These are phyloP conservation scores for Oryzias sinensis DNA, from an alignment of 2,797 vertebrate species.

Conservation along the genomic window DNA sequence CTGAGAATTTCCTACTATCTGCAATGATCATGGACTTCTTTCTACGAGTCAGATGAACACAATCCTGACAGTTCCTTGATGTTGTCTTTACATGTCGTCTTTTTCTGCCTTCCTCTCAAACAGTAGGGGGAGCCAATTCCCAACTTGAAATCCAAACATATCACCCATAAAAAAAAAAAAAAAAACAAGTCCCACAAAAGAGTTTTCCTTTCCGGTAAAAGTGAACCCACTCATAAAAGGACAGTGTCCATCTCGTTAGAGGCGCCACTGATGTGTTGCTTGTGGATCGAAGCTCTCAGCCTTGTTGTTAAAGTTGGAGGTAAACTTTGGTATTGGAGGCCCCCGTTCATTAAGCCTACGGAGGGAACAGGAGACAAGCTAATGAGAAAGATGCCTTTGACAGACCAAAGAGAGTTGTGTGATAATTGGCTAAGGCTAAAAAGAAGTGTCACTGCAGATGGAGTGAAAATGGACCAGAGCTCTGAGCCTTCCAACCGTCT, in stretches of 20 bases:
- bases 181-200: constrained; percentile 29
- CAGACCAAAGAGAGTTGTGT: constrained; percentile 42
- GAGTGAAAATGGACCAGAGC: constrained; percentile 53
- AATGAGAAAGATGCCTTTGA: constrained; percentile 70
- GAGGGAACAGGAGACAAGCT: constrained; percentile 59
- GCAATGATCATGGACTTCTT: no score
- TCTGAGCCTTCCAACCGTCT: constrained; percentile 31
- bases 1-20: no score
- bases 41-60: no score
- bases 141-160: constrained; percentile 39
- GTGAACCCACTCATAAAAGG: constrained; percentile 32
- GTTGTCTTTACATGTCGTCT: no score
- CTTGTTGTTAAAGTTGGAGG: constrained; percentile 60
- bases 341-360: constrained; percentile 56
- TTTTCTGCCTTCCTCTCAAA: background rate
- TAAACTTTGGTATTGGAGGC: constrained; percentile 60
- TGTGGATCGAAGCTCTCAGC: constrained; percentile 28
- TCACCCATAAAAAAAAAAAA: background rate
- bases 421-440: constrained; percentile 62
- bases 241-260: constrained; percentile 58
- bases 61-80: no score
- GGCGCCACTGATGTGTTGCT: constrained; percentile 67
- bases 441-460: constrained; percentile 36
- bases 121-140: constrained; percentile 76
- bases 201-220: constrained; percentile 41